phyloP scores from a whole-genome alignment of 2,113 vertebrate genomes.

The Galeopterus variegatus region DNA sequence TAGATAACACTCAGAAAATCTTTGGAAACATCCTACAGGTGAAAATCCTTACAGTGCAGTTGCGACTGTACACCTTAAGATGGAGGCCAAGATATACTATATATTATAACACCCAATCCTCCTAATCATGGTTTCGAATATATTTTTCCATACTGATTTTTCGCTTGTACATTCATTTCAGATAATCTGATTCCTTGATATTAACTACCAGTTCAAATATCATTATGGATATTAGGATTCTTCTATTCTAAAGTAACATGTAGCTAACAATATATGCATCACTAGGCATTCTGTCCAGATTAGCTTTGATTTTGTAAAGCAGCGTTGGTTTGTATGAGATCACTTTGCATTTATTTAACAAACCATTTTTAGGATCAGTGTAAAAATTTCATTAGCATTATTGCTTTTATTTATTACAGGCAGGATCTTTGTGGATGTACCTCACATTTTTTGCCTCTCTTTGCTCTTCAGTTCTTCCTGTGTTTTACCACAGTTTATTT shows the following conservation, averaged over 20 bases:
- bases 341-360: slow-evolving; percentile 78
- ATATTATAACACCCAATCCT: slow-evolving; percentile 29
- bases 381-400: slow-evolving; percentile 73
- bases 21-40: neutral
- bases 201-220: neutral
- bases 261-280: neutral
- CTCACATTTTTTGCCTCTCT: slow-evolving; percentile 80
- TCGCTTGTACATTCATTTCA: neutral
- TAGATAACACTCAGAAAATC: neutral
- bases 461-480: slow-evolving; percentile 81
- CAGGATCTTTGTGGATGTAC: slow-evolving; percentile 72
- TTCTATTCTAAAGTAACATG: neutral
- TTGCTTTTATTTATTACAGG: slow-evolving; percentile 77
- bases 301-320: slow-evolving; percentile 38
- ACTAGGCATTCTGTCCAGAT: slow-evolving; percentile 58
- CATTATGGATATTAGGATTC: neutral
- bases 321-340: slow-evolving; percentile 78
- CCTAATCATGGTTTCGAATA: neutral
- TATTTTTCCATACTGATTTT: neutral
- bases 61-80: neutral
- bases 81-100: neutral
- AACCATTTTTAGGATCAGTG: slow-evolving; percentile 68
- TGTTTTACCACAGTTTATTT: slow-evolving; percentile 62
- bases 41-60: neutral
- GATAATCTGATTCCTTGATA: neutral